Evolutionary conservation across 2,797 vertebrate species (phyloP).

Genomic region (Bovichtus variegatus): DNA sequence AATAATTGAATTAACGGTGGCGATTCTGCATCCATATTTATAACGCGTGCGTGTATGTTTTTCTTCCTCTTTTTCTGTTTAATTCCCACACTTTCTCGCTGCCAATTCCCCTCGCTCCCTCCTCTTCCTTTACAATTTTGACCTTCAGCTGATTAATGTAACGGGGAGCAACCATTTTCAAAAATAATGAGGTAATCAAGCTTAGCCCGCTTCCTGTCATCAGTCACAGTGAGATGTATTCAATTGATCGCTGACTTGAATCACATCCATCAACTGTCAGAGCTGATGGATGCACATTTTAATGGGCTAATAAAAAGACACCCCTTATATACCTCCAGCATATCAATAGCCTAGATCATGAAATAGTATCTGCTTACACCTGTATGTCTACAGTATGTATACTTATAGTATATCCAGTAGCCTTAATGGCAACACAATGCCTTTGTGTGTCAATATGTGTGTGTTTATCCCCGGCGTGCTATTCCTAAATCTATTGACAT

Average conservation of each 20-base stretch:
- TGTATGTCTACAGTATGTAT: neutral
- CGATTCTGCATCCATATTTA: neutral
- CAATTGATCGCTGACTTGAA: constrained; percentile 33
- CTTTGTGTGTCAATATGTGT: constrained; percentile 28
- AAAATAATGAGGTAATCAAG: constrained; percentile 46
- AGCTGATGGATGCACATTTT: constrained; percentile 4
- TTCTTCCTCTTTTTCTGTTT: neutral
- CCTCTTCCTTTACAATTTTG: neutral
- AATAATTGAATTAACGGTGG: constrained; percentile 5
- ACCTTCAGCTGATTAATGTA: neutral
- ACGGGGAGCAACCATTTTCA: neutral
- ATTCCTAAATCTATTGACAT: constrained; percentile 55
- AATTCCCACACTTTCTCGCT: neutral
- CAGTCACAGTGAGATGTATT: constrained; percentile 30
- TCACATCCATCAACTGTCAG: constrained; percentile 32
- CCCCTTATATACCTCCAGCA: neutral
- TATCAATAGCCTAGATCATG: neutral
- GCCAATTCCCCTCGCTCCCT: no score
- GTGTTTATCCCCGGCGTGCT: constrained; percentile 32
- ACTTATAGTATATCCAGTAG: constrained; percentile 30
- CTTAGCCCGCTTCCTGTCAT: constrained; percentile 26
- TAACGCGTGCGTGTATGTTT: neutral
- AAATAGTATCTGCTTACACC: neutral
- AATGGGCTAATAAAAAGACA: neutral
- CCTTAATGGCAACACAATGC: constrained; percentile 40